These are phyloP conservation scores for Buathra laborator DNA, from an alignment of 2,888 invertebrate species.

Conservation along the genomic window DNA sequence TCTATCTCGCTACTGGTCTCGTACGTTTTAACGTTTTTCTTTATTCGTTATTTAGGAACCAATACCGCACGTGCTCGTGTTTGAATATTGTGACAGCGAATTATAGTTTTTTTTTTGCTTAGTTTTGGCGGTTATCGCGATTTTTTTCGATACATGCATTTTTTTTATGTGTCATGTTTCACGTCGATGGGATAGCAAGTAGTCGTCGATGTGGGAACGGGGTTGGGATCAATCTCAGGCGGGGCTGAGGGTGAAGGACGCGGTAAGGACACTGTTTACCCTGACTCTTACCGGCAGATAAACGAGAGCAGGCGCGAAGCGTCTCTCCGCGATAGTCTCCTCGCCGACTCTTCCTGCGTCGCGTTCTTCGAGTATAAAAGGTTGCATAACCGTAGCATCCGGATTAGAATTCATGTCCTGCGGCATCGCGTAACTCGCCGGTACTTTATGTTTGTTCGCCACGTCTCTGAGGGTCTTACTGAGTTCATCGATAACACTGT, in stretches of 20 bases:
- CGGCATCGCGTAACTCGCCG: slow-evolving; percentile 90
- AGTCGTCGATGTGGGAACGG: slow-evolving; percentile 18
- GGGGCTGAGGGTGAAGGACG: slow-evolving; percentile 97
- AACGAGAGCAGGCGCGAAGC: slow-evolving; percentile 96
- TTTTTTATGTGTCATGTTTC: slow-evolving; percentile 21
- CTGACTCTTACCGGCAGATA: slow-evolving; percentile 97
- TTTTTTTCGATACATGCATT: slow-evolving; percentile 4
- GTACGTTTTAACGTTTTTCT: slow-evolving; percentile 42
- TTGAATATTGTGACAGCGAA: slow-evolving; percentile 63
- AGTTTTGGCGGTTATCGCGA: slow-evolving; percentile 33
- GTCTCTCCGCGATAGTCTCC: slow-evolving; percentile 82
- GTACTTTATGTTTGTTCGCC: slow-evolving; percentile 87
- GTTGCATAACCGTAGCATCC: slow-evolving; percentile 93
- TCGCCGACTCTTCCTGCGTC: slow-evolving; percentile 78
- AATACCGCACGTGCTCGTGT: slow-evolving; percentile 80
- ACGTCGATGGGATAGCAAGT: slow-evolving; percentile 16
- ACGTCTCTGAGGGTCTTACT: slow-evolving; percentile 86
- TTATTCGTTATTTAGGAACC: slow-evolving; percentile 78
- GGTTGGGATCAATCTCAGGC: slow-evolving; percentile 87
- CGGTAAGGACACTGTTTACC: slow-evolving; percentile 94
- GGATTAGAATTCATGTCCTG: slow-evolving; percentile 85
- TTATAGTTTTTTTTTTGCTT: slow-evolving; percentile 4
- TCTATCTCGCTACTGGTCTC: slow-evolving; percentile 69
- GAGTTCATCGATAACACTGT: slow-evolving; percentile 85
- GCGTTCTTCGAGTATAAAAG: slow-evolving; percentile 93